Evolutionary conservation across 2,797 vertebrate species (phyloP).

Genomic region (Caiman crocodilus): DNA sequence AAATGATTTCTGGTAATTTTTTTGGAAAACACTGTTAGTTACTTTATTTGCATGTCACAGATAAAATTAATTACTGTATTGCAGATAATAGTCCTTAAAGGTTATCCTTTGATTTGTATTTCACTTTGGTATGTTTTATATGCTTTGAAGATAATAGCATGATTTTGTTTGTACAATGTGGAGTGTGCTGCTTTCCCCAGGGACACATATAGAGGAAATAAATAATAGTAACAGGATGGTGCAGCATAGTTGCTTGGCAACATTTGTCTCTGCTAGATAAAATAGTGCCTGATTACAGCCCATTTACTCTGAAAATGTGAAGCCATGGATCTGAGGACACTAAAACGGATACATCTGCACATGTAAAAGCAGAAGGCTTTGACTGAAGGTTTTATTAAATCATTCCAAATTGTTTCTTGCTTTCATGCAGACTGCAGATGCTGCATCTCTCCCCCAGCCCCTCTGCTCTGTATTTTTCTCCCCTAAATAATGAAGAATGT

Average conservation of each 20-base stretch:
- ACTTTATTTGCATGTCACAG: constrained; percentile 43
- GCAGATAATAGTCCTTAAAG: constrained; percentile 56
- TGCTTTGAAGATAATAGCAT: constrained; percentile 60
- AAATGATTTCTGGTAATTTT: constrained; percentile 39
- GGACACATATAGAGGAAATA: constrained; percentile 57
- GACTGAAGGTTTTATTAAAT: constrained; percentile 3
- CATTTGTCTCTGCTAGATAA: constrained; percentile 10
- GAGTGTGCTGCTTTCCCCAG: constrained; percentile 53
- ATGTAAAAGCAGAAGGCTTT: constrained; percentile 26
- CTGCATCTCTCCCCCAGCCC: background rate
- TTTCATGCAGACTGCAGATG: background rate
- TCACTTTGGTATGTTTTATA: constrained; percentile 47
- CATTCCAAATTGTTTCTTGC: constrained; percentile 15
- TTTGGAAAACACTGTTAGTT: constrained; percentile 38
- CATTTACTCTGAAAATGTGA: background rate
- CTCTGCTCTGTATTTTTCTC: fast-evolving
- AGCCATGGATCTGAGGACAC: background rate
- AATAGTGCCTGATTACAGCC: background rate
- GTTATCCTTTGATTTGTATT: constrained; percentile 56
- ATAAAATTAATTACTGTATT: constrained; percentile 67
- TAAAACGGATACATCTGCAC: background rate
- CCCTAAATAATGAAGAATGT: background rate
- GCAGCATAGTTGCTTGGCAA: background rate
- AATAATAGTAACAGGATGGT: constrained; percentile 38
- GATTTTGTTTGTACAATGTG: constrained; percentile 54